phyloP scores from a whole-genome alignment of 2,888 invertebrate species.

The Embidobia sp. region DNA sequence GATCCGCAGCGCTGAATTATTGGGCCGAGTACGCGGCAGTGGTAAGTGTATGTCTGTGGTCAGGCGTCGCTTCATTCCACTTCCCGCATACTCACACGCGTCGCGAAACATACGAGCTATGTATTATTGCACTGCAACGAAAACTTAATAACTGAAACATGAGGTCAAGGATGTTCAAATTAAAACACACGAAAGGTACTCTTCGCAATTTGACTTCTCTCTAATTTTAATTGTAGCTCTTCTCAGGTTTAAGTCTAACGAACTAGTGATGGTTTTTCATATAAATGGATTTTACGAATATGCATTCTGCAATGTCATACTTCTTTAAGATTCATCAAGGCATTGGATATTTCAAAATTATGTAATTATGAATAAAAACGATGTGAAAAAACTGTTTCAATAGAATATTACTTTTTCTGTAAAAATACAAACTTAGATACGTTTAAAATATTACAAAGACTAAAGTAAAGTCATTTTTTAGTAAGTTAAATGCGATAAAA shows the following conservation, averaged over 20 bases:
- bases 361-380: too few species aligned
- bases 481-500: too few species aligned
- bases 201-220: conserved; percentile 40
- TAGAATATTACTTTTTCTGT: too few species aligned
- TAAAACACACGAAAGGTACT: conserved; percentile 50
- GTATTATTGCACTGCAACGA: conserved; percentile 62
- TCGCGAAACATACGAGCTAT: conserved; percentile 49
- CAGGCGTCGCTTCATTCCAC: conserved; percentile 64
- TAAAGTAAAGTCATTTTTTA: too few species aligned
- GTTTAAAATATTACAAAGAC: too few species aligned
- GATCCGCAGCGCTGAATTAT: conserved; percentile 64
- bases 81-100: conserved; percentile 47
- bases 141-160: conserved; percentile 65
- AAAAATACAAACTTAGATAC: too few species aligned
- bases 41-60: conserved; percentile 64
- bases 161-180: conserved; percentile 59
- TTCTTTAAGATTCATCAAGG: too few species aligned
- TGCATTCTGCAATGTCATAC: conserved; percentile 3
- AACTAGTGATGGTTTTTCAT: conserved; percentile 12
- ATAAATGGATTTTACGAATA: conserved; percentile 12
- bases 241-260: conserved; percentile 20
- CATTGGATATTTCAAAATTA: too few species aligned
- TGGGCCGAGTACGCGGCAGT: conserved; percentile 59
- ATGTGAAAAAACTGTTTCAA: too few species aligned
- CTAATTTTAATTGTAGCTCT: conserved; percentile 37